phyloP scores from a whole-genome alignment of 2,888 invertebrate genomes.

The Drosophila colorata region DNA sequence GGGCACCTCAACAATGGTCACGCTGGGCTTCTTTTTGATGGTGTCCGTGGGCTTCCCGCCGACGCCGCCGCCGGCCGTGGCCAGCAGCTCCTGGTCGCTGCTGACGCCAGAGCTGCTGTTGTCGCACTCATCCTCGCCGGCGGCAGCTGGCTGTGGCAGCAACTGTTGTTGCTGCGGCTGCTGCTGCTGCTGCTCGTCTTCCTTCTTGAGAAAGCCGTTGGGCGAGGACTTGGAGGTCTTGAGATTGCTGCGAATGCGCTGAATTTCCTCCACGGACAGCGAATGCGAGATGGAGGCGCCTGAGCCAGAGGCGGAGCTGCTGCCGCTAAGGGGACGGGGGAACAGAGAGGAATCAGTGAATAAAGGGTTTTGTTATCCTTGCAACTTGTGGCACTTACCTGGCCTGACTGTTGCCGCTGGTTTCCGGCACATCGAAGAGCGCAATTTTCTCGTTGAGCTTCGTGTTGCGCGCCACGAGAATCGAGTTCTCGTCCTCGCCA shows the following conservation, averaged over 20 bases:
- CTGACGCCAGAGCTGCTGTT: slow-evolving; percentile 95
- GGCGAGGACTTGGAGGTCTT: slow-evolving; percentile 95
- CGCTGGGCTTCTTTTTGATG: slow-evolving; percentile 84
- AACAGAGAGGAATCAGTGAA: neutral
- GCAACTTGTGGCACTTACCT: slow-evolving; percentile 85
- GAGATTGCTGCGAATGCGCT: slow-evolving; percentile 93
- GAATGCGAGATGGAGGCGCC: slow-evolving; percentile 93
- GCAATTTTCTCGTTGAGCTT: slow-evolving; percentile 87
- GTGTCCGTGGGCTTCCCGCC: slow-evolving; percentile 86
- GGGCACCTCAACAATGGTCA: slow-evolving; percentile 82
- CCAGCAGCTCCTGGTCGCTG: slow-evolving; percentile 91
- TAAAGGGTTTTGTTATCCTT: rapidly evolving
- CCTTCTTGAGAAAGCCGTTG: slow-evolving; percentile 89
- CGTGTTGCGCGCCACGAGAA: slow-evolving; percentile 85
- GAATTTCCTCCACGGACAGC: slow-evolving; percentile 95
- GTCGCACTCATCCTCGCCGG: slow-evolving; percentile 90
- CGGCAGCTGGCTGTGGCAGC: slow-evolving; percentile 33
- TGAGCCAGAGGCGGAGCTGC: slow-evolving; percentile 86
- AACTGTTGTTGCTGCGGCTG: slow-evolving; percentile 36
- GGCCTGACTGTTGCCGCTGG: slow-evolving; percentile 91
- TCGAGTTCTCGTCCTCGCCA: slow-evolving; percentile 88
- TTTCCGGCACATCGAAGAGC: slow-evolving; percentile 87
- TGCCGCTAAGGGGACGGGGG: slow-evolving; percentile 86
- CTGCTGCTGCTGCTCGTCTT: slow-evolving; percentile 76
- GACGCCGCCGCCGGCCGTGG: slow-evolving; percentile 75